Base-by-base conservation (phyloP, 2,888 invertebrate species). In the Tricholauxania praeusta region DNA sequence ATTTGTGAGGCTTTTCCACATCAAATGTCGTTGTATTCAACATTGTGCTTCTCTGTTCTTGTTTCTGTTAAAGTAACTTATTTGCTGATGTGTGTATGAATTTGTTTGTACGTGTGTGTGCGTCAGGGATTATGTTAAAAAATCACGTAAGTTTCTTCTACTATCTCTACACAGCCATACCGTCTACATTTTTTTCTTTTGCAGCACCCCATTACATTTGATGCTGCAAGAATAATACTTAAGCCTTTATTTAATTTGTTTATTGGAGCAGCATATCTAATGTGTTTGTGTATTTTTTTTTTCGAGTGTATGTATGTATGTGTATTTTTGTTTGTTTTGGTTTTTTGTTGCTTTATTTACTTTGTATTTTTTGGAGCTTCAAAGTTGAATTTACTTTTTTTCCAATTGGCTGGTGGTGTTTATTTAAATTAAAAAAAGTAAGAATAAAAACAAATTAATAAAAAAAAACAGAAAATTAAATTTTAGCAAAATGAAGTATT, bases 201-300 rank as follows among this genome's bases (percentile, higher is more conserved):
- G 39, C 39, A 39, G 19, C 64, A 62, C 47, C 62, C 17, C 62
- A 32, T 62, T 47, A 17, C 60, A 62, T 39, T 62, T 62, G 32
- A 62, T 47, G 60, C 32, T 28, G 60, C 60, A 49, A 32, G 67
- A 71, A 74, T 74, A 63, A 74, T 63, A 63, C 28, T 65, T 74
- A 74, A 72, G 74, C 68, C 71, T 68, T 74, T 74, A 74, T 74
- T 71, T 74, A 74, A 74, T 74, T 74, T 74, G 72, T 74, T 74
- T 74, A 74, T 74, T 74, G 74, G 52, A 59, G 64, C 65, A 64
- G 53, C 48, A 51, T 53, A 63, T 72, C 65, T 59, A 53, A 63
- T 71, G 71, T 32, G 28, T 52, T 52, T 14, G 52, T 48, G n/a
- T 65, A 12, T 10, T 17, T 28, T n/a, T 39, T 55, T n/a, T 7